Base-by-base conservation (phyloP, 2,113 vertebrate genomes). In the Gulo gulo region DNA sequence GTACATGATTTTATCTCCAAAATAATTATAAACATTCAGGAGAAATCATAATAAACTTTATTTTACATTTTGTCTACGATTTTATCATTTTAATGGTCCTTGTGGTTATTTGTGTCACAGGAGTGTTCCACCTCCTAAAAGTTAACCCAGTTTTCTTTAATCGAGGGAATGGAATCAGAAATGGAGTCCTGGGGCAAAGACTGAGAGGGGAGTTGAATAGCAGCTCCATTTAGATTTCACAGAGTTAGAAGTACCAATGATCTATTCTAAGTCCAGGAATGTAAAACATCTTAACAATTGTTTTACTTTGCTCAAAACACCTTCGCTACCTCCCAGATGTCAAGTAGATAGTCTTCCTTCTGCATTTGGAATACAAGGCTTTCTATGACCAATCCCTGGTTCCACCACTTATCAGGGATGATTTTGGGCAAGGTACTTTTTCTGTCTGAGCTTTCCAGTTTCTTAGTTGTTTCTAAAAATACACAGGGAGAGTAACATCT, bases 41-140 rank as follows among this genome's bases (percentile, higher is more conserved):
- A 97, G 39, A 96, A 96, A 92, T 78, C 96, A 78, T 71, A 34
- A 84, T 87, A 91, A 11, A 93, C n/a, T 97, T 96, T 80, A 95
- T 89, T 92, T 97, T 79, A 93, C 87, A 90, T 91, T 89, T 93
- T 88, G 52, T 73, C 65, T 79, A 90, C 50, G 65, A 67, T 86
- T 96, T 92, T 74, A 96, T 94, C 87, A 82, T 94, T 91, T 96
- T 79, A 83, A 88, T 91, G 86, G 39, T 97, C 47, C 47, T 89
- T 31, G 31, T 82, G 74, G 52, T 50, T 95, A 87, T 84, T 79
- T 87, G 36, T 90, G 81, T 91, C 78, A 94, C 50, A 93, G 67
- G 45, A 86, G 36, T 5, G 55, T 73, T 96, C 82, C 57, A 50
- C n/a, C 55, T 92, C 85, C 61, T 36, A 59, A 86, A 89, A 95